Evolutionary conservation across 2,888 invertebrate species (phyloP), one percentile per base, ranked within the genome.

Genomic region (Athalia rosae): DNA sequence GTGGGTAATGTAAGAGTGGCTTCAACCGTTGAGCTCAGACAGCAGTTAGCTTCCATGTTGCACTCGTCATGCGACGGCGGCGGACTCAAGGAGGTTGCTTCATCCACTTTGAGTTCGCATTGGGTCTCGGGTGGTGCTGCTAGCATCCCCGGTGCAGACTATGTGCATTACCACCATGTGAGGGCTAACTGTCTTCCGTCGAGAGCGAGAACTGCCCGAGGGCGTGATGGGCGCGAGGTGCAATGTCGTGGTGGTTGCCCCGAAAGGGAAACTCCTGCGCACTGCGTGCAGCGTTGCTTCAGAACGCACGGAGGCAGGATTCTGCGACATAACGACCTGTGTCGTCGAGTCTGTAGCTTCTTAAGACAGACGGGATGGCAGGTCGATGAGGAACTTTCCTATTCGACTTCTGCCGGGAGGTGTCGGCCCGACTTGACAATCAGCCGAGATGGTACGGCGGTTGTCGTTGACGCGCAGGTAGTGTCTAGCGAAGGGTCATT

Each of bases 221-320:
- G 87, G 0, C 41, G 79, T 1, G 50, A 82, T 8, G 41, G 63
- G 7, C 69, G 79, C n/a, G 15, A 80, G 0, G 3, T 76, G 48
- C 43, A 5, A 71, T 88, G 87, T 78, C 84, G 88, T 43, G 87
- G 85, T 3, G 87, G 86, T 2, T 89, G 87, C 80, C 76, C 69
- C 71, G 79, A 80, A 0, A 81, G 79, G 53, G 87, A 89, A 78
- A 88, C 88, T 0, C 83, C 85, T 50, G 86, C 85, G 6, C 88
- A 88, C 69, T 77, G 85, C 13, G 82, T 88, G 59, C 88, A 89
- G 73, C 76, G 76, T 43, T 89, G 88, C 79, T 79, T 79, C 61
- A 66, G 87, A 56, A 89, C 88, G 2, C 88, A 89, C 79, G 87
- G 87, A 80, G 88, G 85, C 4, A 79, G 87, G 3, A 81, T 89